Conservation (phyloP, 2,113 vertebrate species). For the Solea senegalensis region DNA sequence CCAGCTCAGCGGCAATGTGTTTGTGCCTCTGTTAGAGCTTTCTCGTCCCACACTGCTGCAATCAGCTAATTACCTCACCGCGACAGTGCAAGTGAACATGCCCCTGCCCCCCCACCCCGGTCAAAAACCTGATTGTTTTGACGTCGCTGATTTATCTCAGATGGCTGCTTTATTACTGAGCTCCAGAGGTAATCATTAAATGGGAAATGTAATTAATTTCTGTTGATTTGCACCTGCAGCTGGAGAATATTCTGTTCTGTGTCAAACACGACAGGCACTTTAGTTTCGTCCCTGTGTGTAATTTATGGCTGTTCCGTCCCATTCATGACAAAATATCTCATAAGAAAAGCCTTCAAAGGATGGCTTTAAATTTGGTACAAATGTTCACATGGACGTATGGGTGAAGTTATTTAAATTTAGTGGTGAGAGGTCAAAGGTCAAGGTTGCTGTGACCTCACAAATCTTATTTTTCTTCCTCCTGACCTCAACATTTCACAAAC, state of each 20-base stretch:
- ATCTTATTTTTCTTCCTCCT: no score
- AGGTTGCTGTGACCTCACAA: no score
- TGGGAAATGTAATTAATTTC: not conserved
- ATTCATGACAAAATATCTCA: no score
- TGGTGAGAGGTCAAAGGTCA: no score
- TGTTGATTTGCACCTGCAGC: not conserved
- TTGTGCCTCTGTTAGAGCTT: constrained; percentile 19
- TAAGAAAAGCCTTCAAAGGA: no score
- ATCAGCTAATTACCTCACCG: constrained; percentile 33
- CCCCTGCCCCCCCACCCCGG: not conserved
- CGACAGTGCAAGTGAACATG: not conserved
- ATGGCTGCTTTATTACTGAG: not conserved
- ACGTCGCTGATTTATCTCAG: constrained; percentile 20
- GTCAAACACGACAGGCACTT: not conserved
- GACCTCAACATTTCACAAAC: no score
- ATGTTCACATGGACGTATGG: no score
- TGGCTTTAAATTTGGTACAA: no score
- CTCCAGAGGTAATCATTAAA: not conserved
- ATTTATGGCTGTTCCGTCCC: no score
- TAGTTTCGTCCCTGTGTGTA: not conserved
- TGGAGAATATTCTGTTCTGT: not conserved
- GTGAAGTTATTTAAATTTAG: no score
- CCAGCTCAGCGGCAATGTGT: constrained; percentile 32
- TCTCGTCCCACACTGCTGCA: constrained; percentile 14
- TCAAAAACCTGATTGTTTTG: not conserved